Evolutionary conservation across 2,113 vertebrate species (phyloP).

Genomic region (Cardinalis cardinalis): DNA sequence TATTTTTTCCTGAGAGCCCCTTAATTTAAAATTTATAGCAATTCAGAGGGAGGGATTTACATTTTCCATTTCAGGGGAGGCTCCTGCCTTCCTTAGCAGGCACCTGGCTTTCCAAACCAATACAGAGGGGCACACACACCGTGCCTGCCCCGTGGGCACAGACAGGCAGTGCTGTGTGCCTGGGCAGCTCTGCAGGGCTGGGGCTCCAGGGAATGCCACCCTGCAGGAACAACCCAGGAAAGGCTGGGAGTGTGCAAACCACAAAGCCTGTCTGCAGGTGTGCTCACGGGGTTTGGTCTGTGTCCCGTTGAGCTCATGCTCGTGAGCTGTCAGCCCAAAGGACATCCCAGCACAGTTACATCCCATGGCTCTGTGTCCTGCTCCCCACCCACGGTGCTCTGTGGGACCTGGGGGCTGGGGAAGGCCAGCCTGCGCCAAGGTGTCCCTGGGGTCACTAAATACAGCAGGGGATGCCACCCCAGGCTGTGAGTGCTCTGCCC

Average conservation of each 20-base stretch:
- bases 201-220: background rate
- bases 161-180: too few species aligned
- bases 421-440: accelerated
- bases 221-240: background rate
- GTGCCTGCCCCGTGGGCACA: accelerated
- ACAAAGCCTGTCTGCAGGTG: background rate
- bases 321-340: background rate
- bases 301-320: background rate
- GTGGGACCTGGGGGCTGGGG: background rate
- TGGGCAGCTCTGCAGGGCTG: accelerated
- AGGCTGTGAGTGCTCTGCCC: background rate
- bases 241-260: background rate
- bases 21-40: too few species aligned
- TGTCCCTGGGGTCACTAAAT: background rate
- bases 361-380: accelerated
- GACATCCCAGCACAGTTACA: background rate
- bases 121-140: accelerated
- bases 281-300: background rate
- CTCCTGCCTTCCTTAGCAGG: too few species aligned
- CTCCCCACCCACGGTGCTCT: accelerated
- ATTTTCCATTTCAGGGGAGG: too few species aligned
- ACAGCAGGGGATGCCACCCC: background rate
- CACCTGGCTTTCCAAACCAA: too few species aligned
- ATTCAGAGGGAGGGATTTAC: too few species aligned
- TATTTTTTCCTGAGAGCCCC: too few species aligned